A percentile compares a stretch with the other conserved stretches of the same genome.
Evolutionary conservation across 2,797 vertebrate genomes (phyloP).

Genomic region (Danio albolineatus): DNA sequence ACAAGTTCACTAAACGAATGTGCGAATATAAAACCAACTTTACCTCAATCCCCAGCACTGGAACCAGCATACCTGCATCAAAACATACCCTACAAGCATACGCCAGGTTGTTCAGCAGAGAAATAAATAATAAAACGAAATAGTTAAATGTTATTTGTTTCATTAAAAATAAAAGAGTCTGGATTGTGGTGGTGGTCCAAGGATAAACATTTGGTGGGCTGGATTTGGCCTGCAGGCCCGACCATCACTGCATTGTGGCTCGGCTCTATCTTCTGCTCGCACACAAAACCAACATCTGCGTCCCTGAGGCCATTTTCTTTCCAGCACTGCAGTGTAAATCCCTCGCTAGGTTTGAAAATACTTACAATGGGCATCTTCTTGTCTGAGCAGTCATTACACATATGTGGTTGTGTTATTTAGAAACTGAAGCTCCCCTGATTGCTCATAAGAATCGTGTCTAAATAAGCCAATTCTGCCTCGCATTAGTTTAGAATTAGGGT

Average conservation of each 20-base stretch:
- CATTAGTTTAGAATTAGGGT: slow-evolving; percentile 72
- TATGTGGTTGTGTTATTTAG: slow-evolving; percentile 11
- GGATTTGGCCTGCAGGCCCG: slow-evolving; percentile 3
- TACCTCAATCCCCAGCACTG: too few relatives aligned
- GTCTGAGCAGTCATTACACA: slow-evolving; percentile 25
- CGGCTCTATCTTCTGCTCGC: slow-evolving; percentile 23
- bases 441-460: slow-evolving; percentile 31
- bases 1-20: too few relatives aligned
- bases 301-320: slow-evolving; percentile 35
- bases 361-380: slow-evolving; percentile 28
- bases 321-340: slow-evolving; percentile 20
- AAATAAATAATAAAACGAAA: too few relatives aligned
- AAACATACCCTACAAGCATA: too few relatives aligned
- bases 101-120: too few relatives aligned
- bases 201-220: slow-evolving; percentile 20
- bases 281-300: slow-evolving; percentile 16
- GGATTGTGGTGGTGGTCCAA: neutral
- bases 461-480: slow-evolving; percentile 70
- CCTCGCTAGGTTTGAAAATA: neutral
- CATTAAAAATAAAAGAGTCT: neutral
- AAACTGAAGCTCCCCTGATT: slow-evolving; percentile 27
- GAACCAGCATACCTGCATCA: too few relatives aligned
- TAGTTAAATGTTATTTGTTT: too few relatives aligned
- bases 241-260: slow-evolving; percentile 5
- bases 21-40: too few relatives aligned